A percentile compares a stretch with the other conserved stretches of the same genome.
phyloP scores from a whole-genome alignment of 2,797 vertebrate genomes.

The Bradypodion ventrale region DNA sequence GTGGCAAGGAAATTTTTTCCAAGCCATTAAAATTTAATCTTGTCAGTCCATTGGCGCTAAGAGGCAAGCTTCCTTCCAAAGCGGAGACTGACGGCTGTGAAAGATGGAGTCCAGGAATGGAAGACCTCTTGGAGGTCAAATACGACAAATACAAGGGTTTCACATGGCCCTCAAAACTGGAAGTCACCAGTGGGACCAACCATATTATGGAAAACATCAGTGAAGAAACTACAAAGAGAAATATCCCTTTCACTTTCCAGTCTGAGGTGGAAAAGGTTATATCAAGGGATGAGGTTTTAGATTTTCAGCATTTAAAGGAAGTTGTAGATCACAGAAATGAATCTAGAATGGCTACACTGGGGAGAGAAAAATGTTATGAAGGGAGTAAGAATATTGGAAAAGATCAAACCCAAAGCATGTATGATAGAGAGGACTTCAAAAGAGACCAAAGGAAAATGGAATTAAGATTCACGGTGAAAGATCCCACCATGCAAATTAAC shows the following conservation, averaged over 20 bases:
- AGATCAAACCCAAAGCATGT: neutral
- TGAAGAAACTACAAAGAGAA: neutral
- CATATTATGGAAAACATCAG: neutral
- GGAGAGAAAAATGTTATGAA: conserved; percentile 12
- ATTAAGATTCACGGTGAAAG: neutral
- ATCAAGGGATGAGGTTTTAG: conserved; percentile 11
- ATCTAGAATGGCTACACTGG: neutral
- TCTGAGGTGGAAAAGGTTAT: conserved; percentile 16
- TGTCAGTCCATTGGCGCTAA: neutral
- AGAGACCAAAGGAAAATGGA: conserved; percentile 5
- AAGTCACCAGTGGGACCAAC: neutral
- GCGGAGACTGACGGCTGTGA: neutral
- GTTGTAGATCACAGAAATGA: conserved; percentile 27
- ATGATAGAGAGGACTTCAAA: neutral
- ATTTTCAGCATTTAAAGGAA: conserved; percentile 19
- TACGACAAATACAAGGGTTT: conserved; percentile 3
- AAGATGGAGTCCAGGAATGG: conserved; percentile 1
- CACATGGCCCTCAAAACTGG: neutral
- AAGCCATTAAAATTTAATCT: neutral
- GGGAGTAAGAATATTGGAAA: neutral
- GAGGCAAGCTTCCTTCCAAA: neutral
- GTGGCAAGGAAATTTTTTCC: neutral
- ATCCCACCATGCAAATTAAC: neutral
- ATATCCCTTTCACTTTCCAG: neutral
- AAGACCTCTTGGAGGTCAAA: neutral